phyloP scores from a whole-genome alignment of 2,797 vertebrate species.

The Cryptoprocta ferox region DNA sequence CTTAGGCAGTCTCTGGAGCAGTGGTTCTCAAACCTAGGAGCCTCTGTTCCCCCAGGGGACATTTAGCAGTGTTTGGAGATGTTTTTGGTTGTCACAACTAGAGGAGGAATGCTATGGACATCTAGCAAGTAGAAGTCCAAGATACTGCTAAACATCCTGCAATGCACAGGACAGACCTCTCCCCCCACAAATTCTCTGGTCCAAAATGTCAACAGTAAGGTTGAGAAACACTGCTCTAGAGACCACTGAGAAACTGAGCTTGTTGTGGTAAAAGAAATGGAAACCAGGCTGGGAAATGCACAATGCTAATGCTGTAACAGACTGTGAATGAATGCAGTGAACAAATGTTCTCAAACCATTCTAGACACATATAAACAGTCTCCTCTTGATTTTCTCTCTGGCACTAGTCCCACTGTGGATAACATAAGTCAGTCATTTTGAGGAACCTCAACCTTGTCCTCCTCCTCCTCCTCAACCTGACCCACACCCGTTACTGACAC shows the following conservation, averaged over 20 bases:
- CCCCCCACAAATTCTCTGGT: not conserved
- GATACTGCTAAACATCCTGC: not conserved
- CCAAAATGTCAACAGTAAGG: not conserved
- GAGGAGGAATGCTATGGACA: not conserved
- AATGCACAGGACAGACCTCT: not conserved
- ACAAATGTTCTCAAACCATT: conserved; percentile 5
- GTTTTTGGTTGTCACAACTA: not conserved
- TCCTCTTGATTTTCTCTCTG: not conserved
- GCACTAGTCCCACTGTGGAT: not conserved
- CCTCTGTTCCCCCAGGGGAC: not conserved
- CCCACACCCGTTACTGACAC: not conserved
- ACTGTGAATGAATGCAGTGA: not conserved
- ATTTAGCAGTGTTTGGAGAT: not conserved
- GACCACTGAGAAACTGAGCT: not conserved
- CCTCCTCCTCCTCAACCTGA: not conserved
- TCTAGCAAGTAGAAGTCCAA: not conserved
- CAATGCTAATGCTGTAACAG: not conserved
- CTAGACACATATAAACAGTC: not conserved
- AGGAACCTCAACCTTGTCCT: not conserved
- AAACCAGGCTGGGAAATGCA: conserved; percentile 5
- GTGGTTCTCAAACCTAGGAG: not conserved
- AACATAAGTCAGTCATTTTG: not conserved
- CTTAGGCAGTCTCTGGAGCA: not conserved
- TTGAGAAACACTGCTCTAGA: not conserved
- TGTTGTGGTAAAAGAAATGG: not conserved